A percentile compares a stretch with the other conserved stretches of the same genome.
Evolutionary conservation across 2,888 invertebrate species (phyloP).

Genomic region (Aproaerema taeniolella): DNA sequence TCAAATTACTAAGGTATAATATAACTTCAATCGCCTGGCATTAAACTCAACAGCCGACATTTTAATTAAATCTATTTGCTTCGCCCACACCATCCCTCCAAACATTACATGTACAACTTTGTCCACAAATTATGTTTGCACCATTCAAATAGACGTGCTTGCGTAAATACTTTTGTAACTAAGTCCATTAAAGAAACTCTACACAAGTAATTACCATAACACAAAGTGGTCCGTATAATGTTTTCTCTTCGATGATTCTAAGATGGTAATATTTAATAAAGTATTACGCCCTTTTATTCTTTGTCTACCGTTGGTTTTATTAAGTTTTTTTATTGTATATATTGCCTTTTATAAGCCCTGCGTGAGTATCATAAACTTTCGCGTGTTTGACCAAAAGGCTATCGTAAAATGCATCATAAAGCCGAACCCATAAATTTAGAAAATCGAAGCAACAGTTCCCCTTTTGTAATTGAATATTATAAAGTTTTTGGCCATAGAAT

Average conservation of each 20-base stretch:
- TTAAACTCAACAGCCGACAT: slow-evolving; percentile 42
- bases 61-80: slow-evolving; percentile 60
- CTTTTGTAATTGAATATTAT: too few relatives aligned
- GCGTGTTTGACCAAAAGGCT: slow-evolving; percentile 66
- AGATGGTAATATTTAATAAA: slow-evolving; percentile 17
- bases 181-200: slow-evolving; percentile 64
- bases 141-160: slow-evolving; percentile 65
- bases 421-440: slow-evolving; percentile 56
- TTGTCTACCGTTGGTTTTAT: slow-evolving; percentile 16
- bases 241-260: slow-evolving; percentile 37
- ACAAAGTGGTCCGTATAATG: slow-evolving; percentile 53
- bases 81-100: slow-evolving; percentile 46
- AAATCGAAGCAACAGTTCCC: slow-evolving; percentile 56
- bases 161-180: slow-evolving; percentile 66
- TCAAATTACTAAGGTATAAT: too few relatives aligned
- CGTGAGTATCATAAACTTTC: slow-evolving; percentile 56
- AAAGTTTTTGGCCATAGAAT: too few relatives aligned
- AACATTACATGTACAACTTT: slow-evolving; percentile 63
- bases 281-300: not conserved
- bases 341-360: slow-evolving; percentile 57
- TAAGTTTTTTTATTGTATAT: slow-evolving; percentile 29
- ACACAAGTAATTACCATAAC: slow-evolving; percentile 62
- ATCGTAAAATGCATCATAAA: slow-evolving; percentile 70
- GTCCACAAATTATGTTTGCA: slow-evolving; percentile 70
- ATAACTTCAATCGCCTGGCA: too few relatives aligned